A percentile compares a stretch with the other conserved stretches of the same genome.
Evolutionary conservation across 2,113 vertebrate genomes (phyloP).

Genomic region (Chionomys nivalis): DNA sequence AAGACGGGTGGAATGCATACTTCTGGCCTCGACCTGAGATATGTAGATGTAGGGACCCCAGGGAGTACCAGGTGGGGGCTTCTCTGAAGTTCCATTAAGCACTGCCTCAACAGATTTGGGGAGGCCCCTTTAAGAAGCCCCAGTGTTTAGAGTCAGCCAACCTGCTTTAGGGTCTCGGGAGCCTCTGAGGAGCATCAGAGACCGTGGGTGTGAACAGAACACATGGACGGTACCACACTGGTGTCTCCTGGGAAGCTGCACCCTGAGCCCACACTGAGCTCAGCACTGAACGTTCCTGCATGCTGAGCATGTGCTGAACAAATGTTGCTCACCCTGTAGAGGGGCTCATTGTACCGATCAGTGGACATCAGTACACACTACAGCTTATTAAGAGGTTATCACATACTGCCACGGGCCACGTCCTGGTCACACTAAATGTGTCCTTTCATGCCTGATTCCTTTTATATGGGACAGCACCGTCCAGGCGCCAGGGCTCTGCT

Average conservation of each 20-base stretch:
- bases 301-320: neutral
- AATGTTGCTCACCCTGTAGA: neutral
- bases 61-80: neutral
- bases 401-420: fast-evolving
- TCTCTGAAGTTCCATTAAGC: neutral
- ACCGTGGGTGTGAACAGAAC: neutral
- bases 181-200: neutral
- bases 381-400: neutral
- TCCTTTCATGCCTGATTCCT: neutral
- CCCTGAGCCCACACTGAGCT: neutral
- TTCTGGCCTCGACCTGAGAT: neutral
- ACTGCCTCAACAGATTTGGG: neutral
- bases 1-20: neutral
- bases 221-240: fast-evolving
- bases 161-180: neutral
- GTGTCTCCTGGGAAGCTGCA: fast-evolving
- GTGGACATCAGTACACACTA: no score
- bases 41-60: neutral
- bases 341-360: neutral
- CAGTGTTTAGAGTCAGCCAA: neutral
- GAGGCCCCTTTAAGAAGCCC: neutral
- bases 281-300: neutral
- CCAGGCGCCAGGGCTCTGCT: neutral
- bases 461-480: neutral
- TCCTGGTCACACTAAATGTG: fast-evolving